phyloP scores from a whole-genome alignment of 2,888 invertebrate genomes.

The Caenorhabditis sinica region DNA sequence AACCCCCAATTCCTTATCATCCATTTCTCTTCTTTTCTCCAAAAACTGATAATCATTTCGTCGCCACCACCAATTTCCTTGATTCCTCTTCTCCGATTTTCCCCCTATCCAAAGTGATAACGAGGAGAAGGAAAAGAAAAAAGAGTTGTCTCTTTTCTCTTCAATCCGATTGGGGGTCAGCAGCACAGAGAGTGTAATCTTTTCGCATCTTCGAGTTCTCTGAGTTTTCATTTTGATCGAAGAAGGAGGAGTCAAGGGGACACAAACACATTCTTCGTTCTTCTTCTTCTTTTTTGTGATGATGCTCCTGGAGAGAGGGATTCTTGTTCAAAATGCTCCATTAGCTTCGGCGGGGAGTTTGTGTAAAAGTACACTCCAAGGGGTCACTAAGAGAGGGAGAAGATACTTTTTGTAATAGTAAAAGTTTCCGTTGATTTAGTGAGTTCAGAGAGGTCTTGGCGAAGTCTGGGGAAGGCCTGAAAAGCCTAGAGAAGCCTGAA shows the following conservation, averaged over 20 bases:
- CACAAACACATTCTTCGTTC: too few relatives aligned
- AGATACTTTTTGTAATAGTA: too few relatives aligned
- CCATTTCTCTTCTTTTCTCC: background rate
- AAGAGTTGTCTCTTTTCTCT: too few relatives aligned
- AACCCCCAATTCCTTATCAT: background rate
- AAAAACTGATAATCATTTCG: constrained; percentile 14
- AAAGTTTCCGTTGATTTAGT: too few relatives aligned
- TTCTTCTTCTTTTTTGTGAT: too few relatives aligned
- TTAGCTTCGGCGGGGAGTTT: background rate
- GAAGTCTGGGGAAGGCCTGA: too few relatives aligned
- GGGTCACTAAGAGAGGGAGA: background rate
- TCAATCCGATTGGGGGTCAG: too few relatives aligned
- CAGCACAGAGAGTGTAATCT: too few relatives aligned
- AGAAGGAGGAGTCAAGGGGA: too few relatives aligned
- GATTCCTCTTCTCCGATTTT: background rate
- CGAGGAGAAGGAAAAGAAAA: background rate
- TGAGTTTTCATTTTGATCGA: background rate
- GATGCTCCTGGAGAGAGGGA: too few relatives aligned
- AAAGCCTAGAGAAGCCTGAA: too few relatives aligned
- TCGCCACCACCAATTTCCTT: constrained; percentile 9
- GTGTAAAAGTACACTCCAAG: constrained; percentile 48
- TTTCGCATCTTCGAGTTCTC: constrained; percentile 4
- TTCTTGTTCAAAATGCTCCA: background rate
- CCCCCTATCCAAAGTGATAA: background rate
- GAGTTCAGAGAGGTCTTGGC: too few relatives aligned